These are phyloP conservation scores for Nomada flava DNA, from an alignment of 2,888 invertebrate genomes.

Conservation along the genomic window DNA sequence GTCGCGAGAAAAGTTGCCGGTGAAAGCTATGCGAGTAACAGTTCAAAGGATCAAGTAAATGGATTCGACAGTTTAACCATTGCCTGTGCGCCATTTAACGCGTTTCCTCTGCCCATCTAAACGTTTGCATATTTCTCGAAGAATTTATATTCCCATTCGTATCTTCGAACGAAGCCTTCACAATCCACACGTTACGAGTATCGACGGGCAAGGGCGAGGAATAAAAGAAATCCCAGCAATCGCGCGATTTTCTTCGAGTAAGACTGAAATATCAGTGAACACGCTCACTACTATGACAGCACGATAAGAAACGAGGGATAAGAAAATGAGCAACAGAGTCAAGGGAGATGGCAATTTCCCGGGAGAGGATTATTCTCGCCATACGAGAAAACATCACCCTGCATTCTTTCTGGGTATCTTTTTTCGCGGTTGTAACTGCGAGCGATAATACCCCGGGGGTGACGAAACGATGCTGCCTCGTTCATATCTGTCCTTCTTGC, in stretches of 20 bases:
- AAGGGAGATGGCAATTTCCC: conserved; percentile 39
- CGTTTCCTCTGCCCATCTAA: too few species aligned
- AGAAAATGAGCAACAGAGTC: conserved; percentile 43
- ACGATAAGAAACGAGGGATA: conserved; percentile 27
- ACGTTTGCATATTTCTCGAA: too few species aligned
- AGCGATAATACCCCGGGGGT: conserved; percentile 16
- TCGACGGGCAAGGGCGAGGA: not conserved
- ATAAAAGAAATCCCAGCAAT: conserved; percentile 15
- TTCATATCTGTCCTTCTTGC: not conserved
- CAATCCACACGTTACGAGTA: not conserved
- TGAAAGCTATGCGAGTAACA: not conserved
- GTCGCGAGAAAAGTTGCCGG: not conserved
- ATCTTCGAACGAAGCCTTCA: not conserved
- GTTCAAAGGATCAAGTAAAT: not conserved
- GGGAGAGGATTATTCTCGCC: conserved; percentile 6
- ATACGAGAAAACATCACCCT: not conserved
- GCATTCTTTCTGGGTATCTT: not conserved
- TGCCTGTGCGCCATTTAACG: not conserved
- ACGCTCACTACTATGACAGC: not conserved
- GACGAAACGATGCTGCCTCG: conserved; percentile 1
- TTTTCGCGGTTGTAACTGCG: conserved; percentile 24
- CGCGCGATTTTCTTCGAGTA: not conserved
- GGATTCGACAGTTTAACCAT: conserved; percentile 11
- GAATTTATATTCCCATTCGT: too few species aligned
- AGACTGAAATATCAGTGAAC: conserved; percentile 25